These are phyloP conservation scores for Pyrocoelia pectoralis DNA, from an alignment of 2,888 invertebrate genomes.

Conservation along the genomic window DNA sequence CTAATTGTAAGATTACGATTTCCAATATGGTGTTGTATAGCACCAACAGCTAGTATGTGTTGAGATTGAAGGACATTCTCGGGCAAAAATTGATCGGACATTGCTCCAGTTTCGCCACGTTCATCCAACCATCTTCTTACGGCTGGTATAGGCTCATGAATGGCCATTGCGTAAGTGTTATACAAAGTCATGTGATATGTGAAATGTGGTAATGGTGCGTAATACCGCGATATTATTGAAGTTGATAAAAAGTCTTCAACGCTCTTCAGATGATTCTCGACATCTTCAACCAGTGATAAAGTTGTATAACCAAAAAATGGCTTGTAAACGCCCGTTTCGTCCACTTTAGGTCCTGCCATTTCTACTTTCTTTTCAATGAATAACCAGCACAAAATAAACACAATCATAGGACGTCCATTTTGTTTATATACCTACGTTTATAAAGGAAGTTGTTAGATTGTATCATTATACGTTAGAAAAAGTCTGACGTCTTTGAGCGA, in stretches of 20 bases:
- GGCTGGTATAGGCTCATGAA: not conserved
- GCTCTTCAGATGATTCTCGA: not conserved
- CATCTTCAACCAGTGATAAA: not conserved
- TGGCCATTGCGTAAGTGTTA: not conserved
- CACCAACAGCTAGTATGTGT: not conserved
- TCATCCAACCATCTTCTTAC: not conserved
- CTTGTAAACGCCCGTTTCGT: not conserved
- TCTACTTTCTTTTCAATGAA: too few relatives aligned
- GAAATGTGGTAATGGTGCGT: not conserved
- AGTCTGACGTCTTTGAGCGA: too few relatives aligned
- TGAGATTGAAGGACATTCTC: not conserved
- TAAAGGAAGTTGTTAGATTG: too few relatives aligned
- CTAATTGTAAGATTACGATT: not conserved
- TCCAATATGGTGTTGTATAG: not conserved
- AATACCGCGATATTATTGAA: not conserved
- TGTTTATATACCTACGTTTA: too few relatives aligned
- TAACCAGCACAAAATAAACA: too few relatives aligned
- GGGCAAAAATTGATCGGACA: not conserved
- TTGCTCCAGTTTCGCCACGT: not conserved
- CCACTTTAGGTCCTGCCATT: not conserved
- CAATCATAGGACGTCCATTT: too few relatives aligned
- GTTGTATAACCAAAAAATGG: not conserved
- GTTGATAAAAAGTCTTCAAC: not conserved
- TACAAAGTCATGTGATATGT: not conserved
- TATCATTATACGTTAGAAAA: too few relatives aligned